Base-by-base conservation (phyloP, 92 coral and sea anemone species). In the Chrysogorgia sp. region DNA sequence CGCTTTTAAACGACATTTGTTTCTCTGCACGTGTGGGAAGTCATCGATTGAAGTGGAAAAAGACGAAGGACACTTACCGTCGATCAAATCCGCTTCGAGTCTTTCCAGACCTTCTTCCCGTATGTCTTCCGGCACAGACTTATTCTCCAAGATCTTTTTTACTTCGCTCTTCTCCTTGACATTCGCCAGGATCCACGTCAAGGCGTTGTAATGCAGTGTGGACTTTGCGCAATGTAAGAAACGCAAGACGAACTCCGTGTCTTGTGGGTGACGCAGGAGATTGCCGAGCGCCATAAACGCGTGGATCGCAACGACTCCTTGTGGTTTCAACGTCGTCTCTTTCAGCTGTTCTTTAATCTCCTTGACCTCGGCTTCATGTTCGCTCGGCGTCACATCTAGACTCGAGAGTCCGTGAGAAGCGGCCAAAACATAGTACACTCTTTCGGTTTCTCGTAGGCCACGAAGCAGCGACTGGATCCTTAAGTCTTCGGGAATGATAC, bases 321-420 rank as follows among this genome's bases (percentile, higher is more conserved):
- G 91, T 49, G 90, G 97, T 40, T 88, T 82, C 21, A 83, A 84
- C 25, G 99, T 87, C 70, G 87, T 84, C 60, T 84, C 75, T 74
- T 96, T 92, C 57, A 96, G 86, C 74, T 92, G 79, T 55, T 87
- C 99, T 58, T 92, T 85, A 75, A 96, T 85, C 74, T 86, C 70
- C 34, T 45, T 24, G 2, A 72, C 22, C 19, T 64, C 14, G 34
- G 31, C 34, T 32, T 86, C 99, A 21, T 86, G 81, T 71, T 96
- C 97, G 66, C 89, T 77, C 32, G 86, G 91, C 23, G 87, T 77
- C 37, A 92, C 79, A 77, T 90, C 88, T 6, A 96, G 89, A 40
- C 93, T 91, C 17, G 96, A 89, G n/a, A 96, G 83, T 20, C 99
- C 99, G 35, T 93, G 89, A 37, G 99, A 92, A 5, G 99, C 99